These are phyloP conservation scores for Labeo rohita DNA, from an alignment of 2,113 vertebrate genomes.

Conservation along the genomic window DNA sequence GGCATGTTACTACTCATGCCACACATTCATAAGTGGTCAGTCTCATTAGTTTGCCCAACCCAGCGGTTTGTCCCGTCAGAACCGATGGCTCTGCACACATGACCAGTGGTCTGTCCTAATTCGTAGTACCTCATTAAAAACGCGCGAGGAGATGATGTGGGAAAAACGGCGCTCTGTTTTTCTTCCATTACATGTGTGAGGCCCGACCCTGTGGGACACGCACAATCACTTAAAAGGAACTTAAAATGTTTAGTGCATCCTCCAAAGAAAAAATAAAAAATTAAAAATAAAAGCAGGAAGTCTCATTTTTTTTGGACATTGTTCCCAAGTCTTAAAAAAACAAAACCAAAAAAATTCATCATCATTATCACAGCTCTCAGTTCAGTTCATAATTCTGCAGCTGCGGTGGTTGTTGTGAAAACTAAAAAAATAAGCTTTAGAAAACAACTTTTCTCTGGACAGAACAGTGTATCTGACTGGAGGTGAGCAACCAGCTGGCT, in stretches of 20 bases:
- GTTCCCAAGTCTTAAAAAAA: conserved; percentile 89
- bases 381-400: conserved; percentile 74
- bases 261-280: conserved; percentile 84
- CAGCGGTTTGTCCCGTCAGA: conserved; percentile 69
- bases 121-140: conserved; percentile 69
- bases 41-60: conserved; percentile 57
- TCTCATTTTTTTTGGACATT: conserved; percentile 50
- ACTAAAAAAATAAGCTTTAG: conserved; percentile 79
- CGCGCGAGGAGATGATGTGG: conserved; percentile 68
- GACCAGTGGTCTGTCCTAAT: conserved; percentile 68
- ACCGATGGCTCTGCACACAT: conserved; percentile 30
- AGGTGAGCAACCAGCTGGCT: conserved; percentile 80
- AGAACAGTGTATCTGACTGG: conserved; percentile 97
- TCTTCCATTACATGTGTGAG: conserved; percentile 74
- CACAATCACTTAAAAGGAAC: conserved; percentile 86
- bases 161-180: conserved; percentile 76
- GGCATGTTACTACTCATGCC: neutral
- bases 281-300: conserved; percentile 91
- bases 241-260: conserved; percentile 99
- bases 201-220: conserved; percentile 86
- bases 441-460: conserved; percentile 83
- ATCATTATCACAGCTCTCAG: conserved; percentile 70
- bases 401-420: conserved; percentile 81
- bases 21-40: conserved; percentile 54
- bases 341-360: neutral